Conservation (phyloP, 2,113 vertebrate genomes). For the Cichladusa arquata region DNA sequence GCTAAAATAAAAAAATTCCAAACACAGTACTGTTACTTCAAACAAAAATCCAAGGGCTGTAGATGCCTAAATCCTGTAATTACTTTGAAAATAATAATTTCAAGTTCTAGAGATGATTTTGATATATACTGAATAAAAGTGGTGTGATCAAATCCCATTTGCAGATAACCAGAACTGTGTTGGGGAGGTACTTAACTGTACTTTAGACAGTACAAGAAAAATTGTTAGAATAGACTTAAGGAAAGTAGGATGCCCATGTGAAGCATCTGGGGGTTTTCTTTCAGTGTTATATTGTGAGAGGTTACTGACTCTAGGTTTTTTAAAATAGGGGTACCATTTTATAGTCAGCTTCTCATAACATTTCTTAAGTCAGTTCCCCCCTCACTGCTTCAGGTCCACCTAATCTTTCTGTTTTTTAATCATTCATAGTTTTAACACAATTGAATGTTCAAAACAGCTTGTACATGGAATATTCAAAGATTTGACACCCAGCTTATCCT, state of each 20-base stretch:
- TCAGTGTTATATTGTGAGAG: not conserved
- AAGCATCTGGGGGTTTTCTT: not conserved
- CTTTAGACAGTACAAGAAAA: not conserved
- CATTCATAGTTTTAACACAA: not conserved
- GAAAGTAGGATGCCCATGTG: not conserved
- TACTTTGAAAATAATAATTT: not conserved
- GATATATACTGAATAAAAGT: not conserved
- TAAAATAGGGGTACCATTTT: not conserved
- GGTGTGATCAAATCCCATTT: not conserved
- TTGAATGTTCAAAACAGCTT: not conserved
- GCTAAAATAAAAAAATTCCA: not conserved
- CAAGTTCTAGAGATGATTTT: not conserved
- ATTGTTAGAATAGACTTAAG: not conserved
- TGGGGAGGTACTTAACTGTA: not conserved
- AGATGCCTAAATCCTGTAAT: not conserved
- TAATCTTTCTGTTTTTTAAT: not conserved
- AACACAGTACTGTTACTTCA: not conserved
- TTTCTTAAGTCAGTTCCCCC: not conserved
- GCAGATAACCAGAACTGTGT: not conserved
- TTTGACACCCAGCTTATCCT: not conserved
- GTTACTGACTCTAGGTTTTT: not conserved
- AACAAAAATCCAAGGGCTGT: not conserved
- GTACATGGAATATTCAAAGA: not conserved
- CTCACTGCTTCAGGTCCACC: not conserved
- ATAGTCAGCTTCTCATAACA: not conserved